Percentiles rank a stretch among this genome's conserved stretches.
These are phyloP conservation scores for Apeira syringaria DNA, from an alignment of 2,888 invertebrate genomes.

Conservation along the genomic window DNA sequence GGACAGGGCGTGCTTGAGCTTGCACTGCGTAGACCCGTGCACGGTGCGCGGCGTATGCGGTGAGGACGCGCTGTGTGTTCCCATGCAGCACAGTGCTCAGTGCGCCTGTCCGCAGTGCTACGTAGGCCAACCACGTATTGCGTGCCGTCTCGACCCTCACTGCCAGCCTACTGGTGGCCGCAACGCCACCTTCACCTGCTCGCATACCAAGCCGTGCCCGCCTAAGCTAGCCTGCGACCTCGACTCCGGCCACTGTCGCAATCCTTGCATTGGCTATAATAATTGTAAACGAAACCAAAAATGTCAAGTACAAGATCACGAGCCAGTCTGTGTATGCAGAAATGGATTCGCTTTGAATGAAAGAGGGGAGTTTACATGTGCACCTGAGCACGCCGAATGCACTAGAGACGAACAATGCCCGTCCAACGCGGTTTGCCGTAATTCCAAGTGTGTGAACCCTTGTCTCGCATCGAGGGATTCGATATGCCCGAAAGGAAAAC, in stretches of 20 bases:
- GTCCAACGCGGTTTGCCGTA: slow-evolving; percentile 92
- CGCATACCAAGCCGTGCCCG: slow-evolving; percentile 88
- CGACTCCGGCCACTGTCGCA: slow-evolving; percentile 88
- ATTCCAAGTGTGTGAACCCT: slow-evolving; percentile 93
- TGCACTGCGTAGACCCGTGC: slow-evolving; percentile 96
- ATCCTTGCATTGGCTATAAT: slow-evolving; percentile 89
- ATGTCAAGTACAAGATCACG: slow-evolving; percentile 94
- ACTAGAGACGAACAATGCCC: slow-evolving; percentile 92
- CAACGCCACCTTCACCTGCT: slow-evolving; percentile 86
- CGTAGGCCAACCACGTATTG: slow-evolving; percentile 91
- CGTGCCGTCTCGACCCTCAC: slow-evolving; percentile 91
- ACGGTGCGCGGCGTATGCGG: slow-evolving; percentile 94
- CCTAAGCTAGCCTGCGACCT: slow-evolving; percentile 89
- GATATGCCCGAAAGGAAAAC: slow-evolving; percentile 91
- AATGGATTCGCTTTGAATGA: slow-evolving; percentile 95
- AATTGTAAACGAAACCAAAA: slow-evolving; percentile 92
- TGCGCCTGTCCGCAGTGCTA: slow-evolving; percentile 95
- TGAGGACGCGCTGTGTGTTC: slow-evolving; percentile 93
- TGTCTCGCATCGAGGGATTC: slow-evolving; percentile 87
- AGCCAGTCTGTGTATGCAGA: slow-evolving; percentile 94
- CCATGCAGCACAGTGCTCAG: slow-evolving; percentile 92
- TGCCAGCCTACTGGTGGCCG: slow-evolving; percentile 87
- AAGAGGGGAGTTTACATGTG: slow-evolving; percentile 93
- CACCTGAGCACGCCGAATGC: slow-evolving; percentile 92
- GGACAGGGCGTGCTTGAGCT: slow-evolving; percentile 95